Base-by-base conservation (phyloP, 2,113 vertebrate genomes). In the Caranx ignobilis region DNA sequence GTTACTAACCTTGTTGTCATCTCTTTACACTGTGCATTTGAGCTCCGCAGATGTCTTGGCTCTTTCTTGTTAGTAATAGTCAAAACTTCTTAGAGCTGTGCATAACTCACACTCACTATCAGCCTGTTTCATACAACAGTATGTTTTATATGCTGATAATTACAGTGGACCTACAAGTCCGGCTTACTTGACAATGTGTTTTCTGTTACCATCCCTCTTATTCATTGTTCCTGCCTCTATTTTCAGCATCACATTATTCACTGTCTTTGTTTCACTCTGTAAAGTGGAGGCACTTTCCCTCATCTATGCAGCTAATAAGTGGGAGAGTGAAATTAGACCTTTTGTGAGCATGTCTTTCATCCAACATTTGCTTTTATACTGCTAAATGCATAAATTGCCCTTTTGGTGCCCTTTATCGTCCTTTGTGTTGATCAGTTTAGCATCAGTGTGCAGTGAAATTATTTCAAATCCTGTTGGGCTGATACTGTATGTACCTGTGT, bases 311-410 rank as follows among this genome's bases (percentile, higher is more conserved):
- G 67, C 41, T 78, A 71, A 87, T 66, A 70, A 85, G 78, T 83
- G 37, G 71, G 54, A 71, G 59, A 77, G 65, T 69, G 32, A 79
- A 84, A 91, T 81, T 32, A 77, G 66, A 65, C 75, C 84, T 88
- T 90, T 90, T 89, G 71, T 93, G 35, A 61, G 75, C 67, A 13
- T 72, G 47, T 57, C 82, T 90, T 92, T 92, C 66, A 93, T 89
- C 78, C 55, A 69, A 8, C 19, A 19, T 56, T 56, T 4, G 37
- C 59, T 84, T 83, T 82, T 37, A 67, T 81, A 67, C 60, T 59
- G 63, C 63, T 66, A 54, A 81, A 75, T 76, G 80, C 74, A 87
- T 75, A 78, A 83, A 71, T 81, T 76, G 65, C 37, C 63, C 77
- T 79, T 75, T 80, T 47, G 64, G 21, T 54, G 60, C 19, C 48